Percentiles rank a stretch among this genome's conserved stretches.
phyloP scores from a whole-genome alignment of 2,888 invertebrate genomes.

The Boloria euphrosyne region DNA sequence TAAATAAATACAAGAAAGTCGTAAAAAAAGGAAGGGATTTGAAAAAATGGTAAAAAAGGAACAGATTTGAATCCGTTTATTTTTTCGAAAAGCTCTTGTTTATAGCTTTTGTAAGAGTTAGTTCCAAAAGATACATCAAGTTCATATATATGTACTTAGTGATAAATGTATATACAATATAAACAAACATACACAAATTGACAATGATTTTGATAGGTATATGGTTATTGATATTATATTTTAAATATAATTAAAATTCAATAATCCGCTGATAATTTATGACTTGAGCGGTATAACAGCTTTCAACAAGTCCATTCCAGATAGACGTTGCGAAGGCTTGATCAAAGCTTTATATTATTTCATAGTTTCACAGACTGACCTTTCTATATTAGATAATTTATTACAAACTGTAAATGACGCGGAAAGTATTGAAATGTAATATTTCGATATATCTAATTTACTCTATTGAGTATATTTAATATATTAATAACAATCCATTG shows the following conservation, averaged over 20 bases:
- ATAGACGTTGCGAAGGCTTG: conserved; percentile 60
- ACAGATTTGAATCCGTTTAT: too few species aligned
- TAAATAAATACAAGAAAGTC: too few species aligned
- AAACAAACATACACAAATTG: too few species aligned
- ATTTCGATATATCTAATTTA: neutral
- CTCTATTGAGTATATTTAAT: neutral
- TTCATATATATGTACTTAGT: too few species aligned
- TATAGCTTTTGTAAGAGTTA: too few species aligned
- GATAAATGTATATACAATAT: too few species aligned
- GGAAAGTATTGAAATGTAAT: neutral
- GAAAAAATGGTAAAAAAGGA: too few species aligned
- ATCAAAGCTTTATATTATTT: conserved; percentile 31
- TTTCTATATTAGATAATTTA: conserved; percentile 21
- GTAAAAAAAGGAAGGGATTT: too few species aligned
- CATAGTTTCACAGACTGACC: conserved; percentile 12
- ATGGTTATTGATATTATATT: too few species aligned
- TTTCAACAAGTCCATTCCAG: conserved; percentile 59
- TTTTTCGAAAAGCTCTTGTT: too few species aligned
- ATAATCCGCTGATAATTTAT: conserved; percentile 2
- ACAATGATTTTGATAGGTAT: too few species aligned
- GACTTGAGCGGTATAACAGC: conserved; percentile 51
- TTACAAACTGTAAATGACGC: neutral
- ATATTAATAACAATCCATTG: neutral
- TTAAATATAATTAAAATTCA: neutral
- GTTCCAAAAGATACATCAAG: too few species aligned